Percentiles rank a stretch among this genome's conserved stretches.
phyloP scores from a whole-genome alignment of 2,797 vertebrate genomes.

The Sardinella longiceps region DNA sequence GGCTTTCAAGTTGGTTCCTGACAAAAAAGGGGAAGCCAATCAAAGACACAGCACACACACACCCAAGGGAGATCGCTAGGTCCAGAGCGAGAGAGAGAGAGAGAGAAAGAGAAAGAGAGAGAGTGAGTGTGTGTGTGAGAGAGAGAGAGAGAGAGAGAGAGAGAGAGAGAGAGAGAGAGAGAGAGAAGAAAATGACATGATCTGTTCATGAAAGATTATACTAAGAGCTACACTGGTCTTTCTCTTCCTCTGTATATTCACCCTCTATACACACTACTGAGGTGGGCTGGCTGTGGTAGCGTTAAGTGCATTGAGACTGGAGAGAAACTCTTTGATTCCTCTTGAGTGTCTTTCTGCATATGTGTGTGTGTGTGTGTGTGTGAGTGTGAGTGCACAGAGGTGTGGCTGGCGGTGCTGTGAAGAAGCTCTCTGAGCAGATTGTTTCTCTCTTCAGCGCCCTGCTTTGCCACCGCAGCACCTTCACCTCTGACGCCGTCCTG shows the following conservation, averaged over 20 bases:
- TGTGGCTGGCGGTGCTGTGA: not conserved
- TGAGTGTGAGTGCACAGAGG: not conserved
- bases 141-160: constrained; percentile 25
- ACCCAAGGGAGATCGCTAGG: not conserved
- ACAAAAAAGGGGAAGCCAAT: not conserved
- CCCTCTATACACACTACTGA: not conserved
- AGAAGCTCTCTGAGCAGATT: not conserved
- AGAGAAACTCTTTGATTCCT: not conserved
- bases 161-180: not conserved
- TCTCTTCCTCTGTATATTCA: not conserved
- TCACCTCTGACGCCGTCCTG: not conserved
- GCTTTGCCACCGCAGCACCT: not conserved
- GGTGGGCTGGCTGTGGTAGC: not conserved
- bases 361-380: too few species aligned
- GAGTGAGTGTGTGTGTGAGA: not conserved
- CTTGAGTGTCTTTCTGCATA: not conserved
- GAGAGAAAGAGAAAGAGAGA: not conserved
- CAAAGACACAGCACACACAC: not conserved
- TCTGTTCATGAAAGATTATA: not conserved
- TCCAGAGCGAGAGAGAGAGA: not conserved
- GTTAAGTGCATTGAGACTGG: not conserved
- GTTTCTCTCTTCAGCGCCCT: not conserved
- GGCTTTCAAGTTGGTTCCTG: constrained; percentile 9
- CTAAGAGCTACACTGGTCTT: not conserved
- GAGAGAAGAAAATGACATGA: not conserved